These are phyloP conservation scores for Lutraria rhynchaena DNA, from an alignment of 1,140 invertebrate species.

Conservation along the genomic window DNA sequence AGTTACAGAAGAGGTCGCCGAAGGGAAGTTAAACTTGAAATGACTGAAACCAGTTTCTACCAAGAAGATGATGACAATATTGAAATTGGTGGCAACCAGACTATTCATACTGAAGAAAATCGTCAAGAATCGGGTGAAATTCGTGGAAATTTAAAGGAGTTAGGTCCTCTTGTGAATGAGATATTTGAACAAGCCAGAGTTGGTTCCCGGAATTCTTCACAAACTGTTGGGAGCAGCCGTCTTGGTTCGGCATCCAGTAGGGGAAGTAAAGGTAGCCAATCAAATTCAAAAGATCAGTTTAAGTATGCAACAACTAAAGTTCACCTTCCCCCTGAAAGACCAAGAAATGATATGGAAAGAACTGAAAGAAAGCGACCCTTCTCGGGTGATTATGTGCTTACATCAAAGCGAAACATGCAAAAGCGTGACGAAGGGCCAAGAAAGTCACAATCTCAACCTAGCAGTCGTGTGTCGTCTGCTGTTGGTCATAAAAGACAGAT, in stretches of 20 bases:
- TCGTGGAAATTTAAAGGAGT: conserved; percentile 44
- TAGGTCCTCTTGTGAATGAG: conserved; percentile 54
- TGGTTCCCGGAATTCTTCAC: conserved; percentile 36
- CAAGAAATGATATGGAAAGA: conserved; percentile 28
- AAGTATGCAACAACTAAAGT: conserved; percentile 54
- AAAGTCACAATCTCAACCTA: conserved; percentile 53
- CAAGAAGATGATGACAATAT: conserved; percentile 60
- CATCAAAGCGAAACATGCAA: conserved; percentile 2
- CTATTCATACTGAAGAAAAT: conserved; percentile 45
- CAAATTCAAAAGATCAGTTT: conserved; percentile 26
- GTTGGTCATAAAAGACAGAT: conserved; percentile 44
- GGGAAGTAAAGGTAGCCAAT: conserved; percentile 41
- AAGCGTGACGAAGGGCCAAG: conserved; percentile 29
- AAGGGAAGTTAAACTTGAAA: conserved; percentile 55
- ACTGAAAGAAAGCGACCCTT: conserved; percentile 35
- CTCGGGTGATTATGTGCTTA: conserved; percentile 51
- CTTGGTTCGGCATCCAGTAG: conserved; percentile 49
- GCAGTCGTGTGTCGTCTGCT: conserved; percentile 51
- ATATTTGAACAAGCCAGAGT: conserved; percentile 56
- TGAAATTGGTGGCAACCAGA: conserved; percentile 53
- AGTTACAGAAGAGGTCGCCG: conserved; percentile 51
- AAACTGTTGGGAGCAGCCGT: conserved; percentile 31
- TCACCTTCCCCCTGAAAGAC: conserved; percentile 22
- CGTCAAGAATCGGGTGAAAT: conserved; percentile 48
- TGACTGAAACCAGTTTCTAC: conserved; percentile 61